Evolutionary conservation across 2,113 vertebrate species (phyloP).

Genomic region (Spea multiplicata): DNA sequence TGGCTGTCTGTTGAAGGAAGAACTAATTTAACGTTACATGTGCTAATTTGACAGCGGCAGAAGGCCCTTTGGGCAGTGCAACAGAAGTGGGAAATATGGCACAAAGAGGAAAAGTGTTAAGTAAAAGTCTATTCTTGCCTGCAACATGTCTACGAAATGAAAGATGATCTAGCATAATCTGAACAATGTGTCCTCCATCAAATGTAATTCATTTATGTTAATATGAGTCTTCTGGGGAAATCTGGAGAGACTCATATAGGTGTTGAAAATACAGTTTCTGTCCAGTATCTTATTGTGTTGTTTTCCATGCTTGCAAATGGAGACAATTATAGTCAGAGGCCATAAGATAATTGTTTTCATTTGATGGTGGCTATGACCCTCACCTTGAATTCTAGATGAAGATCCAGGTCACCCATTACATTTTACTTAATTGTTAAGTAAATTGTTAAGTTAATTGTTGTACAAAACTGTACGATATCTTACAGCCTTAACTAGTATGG

Average conservation of each 20-base stretch:
- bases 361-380: background rate
- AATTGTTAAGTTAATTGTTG: background rate
- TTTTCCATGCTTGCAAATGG: conserved; percentile 11
- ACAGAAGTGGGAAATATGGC: conserved; percentile 30
- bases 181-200: conserved; percentile 31
- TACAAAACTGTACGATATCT: background rate
- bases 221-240: conserved; percentile 27
- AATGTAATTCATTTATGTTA: conserved; percentile 35
- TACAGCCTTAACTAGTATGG: background rate
- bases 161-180: conserved; percentile 35
- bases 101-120: conserved; percentile 7
- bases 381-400: background rate
- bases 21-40: background rate
- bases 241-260: background rate
- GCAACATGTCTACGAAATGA: conserved; percentile 22
- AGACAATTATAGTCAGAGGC: conserved; percentile 2
- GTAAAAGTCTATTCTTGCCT: conserved; percentile 20
- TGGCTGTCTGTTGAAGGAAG: background rate
- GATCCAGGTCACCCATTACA: background rate
- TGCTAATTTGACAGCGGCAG: conserved; percentile 16
- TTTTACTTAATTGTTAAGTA: no score
- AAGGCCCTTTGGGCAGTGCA: conserved; percentile 4
- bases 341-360: conserved; percentile 4
- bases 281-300: background rate
- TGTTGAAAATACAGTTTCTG: background rate